Conservation (phyloP, 2,888 invertebrate genomes). For the Ochropleura plecta region DNA sequence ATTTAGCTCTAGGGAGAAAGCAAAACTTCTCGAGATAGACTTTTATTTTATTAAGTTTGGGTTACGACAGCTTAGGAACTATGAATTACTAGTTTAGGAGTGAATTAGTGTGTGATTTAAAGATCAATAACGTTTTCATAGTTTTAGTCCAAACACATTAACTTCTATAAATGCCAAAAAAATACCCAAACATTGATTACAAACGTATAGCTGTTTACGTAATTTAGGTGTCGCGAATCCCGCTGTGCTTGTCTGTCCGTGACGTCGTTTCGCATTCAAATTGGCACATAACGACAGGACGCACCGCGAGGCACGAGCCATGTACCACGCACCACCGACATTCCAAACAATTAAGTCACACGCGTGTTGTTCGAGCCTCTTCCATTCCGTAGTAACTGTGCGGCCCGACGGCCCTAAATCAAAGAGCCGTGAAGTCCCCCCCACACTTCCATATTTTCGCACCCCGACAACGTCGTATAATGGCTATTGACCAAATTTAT, state of each 20-base stretch:
- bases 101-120: background rate
- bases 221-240: conserved; percentile 52
- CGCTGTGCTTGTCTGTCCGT: conserved; percentile 57
- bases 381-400: conserved; percentile 73
- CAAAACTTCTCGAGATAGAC: conserved; percentile 17
- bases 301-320: conserved; percentile 38
- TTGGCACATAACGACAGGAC: conserved; percentile 63
- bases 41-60: conserved; percentile 16
- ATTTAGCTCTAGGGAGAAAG: conserved; percentile 43
- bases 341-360: conserved; percentile 65
- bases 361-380: conserved; percentile 67
- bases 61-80: background rate
- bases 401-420: conserved; percentile 82
- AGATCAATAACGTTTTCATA: background rate
- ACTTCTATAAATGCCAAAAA: background rate
- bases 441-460: conserved; percentile 88
- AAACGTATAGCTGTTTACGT: conserved; percentile 24
- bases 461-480: conserved; percentile 88
- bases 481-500: conserved; percentile 90
- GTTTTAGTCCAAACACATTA: background rate
- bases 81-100: background rate
- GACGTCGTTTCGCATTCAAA: conserved; percentile 64
- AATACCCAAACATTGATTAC: conserved; percentile 4
- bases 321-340: conserved; percentile 42
- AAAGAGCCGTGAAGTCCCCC: conserved; percentile 85